These are phyloP conservation scores for Lymantria monacha DNA, from an alignment of 2,888 invertebrate species.

Conservation along the genomic window DNA sequence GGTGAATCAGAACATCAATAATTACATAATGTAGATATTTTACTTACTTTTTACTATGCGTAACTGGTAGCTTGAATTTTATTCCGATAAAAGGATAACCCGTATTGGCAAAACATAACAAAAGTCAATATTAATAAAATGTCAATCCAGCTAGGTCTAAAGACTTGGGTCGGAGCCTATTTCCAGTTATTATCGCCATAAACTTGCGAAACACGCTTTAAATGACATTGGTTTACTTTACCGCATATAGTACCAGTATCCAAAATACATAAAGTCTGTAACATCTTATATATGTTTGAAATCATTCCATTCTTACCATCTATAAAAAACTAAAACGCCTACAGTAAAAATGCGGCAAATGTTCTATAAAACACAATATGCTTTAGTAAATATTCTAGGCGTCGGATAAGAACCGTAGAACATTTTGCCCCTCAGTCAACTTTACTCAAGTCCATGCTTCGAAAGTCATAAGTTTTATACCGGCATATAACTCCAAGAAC, in stretches of 20 bases:
- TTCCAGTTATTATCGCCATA: background rate
- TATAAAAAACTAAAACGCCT: slow-evolving; percentile 19
- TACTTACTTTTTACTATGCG: no score
- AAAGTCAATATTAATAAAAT: background rate
- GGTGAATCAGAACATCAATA: no score
- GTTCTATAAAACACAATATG: slow-evolving; percentile 21
- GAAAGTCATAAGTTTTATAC: slow-evolving; percentile 53
- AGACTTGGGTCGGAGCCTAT: background rate
- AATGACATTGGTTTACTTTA: background rate
- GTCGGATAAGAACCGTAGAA: slow-evolving; percentile 18
- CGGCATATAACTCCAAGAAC: slow-evolving; percentile 41
- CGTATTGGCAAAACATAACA: background rate
- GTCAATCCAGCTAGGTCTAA: background rate
- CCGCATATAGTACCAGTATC: background rate
- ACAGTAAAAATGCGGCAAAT: slow-evolving; percentile 8
- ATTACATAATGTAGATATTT: no score
- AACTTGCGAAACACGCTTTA: slow-evolving; percentile 1
- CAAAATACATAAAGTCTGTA: slow-evolving; percentile 6
- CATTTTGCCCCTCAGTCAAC: slow-evolving; percentile 17
- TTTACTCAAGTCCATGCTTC: slow-evolving; percentile 31
- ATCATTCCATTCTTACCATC: slow-evolving; percentile 17
- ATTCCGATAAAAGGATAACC: no score
- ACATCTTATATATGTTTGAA: background rate
- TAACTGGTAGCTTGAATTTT: no score
- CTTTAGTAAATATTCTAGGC: slow-evolving; percentile 29